phyloP scores from a whole-genome alignment of 2,113 vertebrate genomes.

The Hydropotes inermis region DNA sequence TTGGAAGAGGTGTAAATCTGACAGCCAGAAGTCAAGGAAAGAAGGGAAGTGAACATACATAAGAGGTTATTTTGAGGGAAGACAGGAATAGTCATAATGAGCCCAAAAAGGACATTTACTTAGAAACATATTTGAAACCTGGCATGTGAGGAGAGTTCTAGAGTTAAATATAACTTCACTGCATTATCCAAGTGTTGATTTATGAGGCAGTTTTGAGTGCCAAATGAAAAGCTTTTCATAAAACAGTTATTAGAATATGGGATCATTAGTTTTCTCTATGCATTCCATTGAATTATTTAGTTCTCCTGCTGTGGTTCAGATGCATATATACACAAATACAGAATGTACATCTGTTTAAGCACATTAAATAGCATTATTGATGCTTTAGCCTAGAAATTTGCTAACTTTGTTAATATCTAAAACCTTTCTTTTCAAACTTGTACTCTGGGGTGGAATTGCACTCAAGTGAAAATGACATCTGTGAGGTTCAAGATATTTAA shows the following conservation, averaged over 20 bases:
- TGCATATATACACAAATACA: neutral
- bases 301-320: neutral
- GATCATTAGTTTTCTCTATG: conserved; percentile 24
- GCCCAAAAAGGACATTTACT: conserved; percentile 53
- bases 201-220: conserved; percentile 55
- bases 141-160: conserved; percentile 20
- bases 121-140: conserved; percentile 56
- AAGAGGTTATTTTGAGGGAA: conserved; percentile 63
- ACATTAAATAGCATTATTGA: neutral
- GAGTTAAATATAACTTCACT: conserved; percentile 63
- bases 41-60: conserved; percentile 57
- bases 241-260: conserved; percentile 50
- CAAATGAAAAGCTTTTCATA: conserved; percentile 58
- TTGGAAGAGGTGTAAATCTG: conserved; percentile 60
- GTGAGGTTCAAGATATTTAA: neutral
- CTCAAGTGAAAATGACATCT: neutral
- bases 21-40: conserved; percentile 56
- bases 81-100: conserved; percentile 49
- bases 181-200: conserved; percentile 38
- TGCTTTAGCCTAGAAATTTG: neutral
- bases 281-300: conserved; percentile 50
- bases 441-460: neutral
- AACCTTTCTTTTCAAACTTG: conserved; percentile 20
- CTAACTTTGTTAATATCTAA: neutral
- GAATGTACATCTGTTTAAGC: neutral